phyloP scores from a whole-genome alignment of 2,113 vertebrate species.

The Lepisosteus osseus region DNA sequence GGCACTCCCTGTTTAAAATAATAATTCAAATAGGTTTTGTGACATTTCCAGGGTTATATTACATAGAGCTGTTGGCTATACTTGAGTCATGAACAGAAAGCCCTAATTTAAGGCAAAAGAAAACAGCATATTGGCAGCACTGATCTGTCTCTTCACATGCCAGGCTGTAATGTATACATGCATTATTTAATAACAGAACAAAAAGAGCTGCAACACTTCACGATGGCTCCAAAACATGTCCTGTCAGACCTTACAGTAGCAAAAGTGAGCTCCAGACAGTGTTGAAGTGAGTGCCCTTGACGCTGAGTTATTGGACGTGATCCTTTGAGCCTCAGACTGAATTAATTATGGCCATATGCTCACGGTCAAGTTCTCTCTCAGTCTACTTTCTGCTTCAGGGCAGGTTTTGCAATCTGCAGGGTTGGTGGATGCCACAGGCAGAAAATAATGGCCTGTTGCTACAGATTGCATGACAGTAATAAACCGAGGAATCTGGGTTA shows the following conservation, averaged over 20 bases:
- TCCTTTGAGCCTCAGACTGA: constrained; percentile 22
- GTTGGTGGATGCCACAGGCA: not conserved
- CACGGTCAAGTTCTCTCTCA: constrained; percentile 22
- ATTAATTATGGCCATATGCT: constrained; percentile 41
- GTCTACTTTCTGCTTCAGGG: constrained; percentile 24
- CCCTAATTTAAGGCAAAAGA: not conserved
- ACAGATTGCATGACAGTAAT: constrained; percentile 14
- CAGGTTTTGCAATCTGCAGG: constrained; percentile 35
- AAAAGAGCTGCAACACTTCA: no score
- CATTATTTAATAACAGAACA: no score
- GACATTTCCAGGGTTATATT: not conserved
- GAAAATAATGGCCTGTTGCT: not conserved
- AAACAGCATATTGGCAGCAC: not conserved
- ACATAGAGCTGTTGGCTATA: not conserved
- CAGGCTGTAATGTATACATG: not conserved
- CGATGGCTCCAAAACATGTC: no score
- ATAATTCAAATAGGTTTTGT: no score
- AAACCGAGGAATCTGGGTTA: constrained; percentile 8
- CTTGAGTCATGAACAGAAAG: not conserved
- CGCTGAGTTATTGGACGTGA: not conserved
- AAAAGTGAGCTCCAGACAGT: not conserved
- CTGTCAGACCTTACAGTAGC: no score
- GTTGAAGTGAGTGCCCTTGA: not conserved
- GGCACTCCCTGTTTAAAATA: no score
- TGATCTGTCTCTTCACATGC: not conserved